Percentiles rank a stretch among this genome's conserved stretches.
Conservation (phyloP, 2,113 vertebrate species). For the Tychaedon coryphoeus region DNA sequence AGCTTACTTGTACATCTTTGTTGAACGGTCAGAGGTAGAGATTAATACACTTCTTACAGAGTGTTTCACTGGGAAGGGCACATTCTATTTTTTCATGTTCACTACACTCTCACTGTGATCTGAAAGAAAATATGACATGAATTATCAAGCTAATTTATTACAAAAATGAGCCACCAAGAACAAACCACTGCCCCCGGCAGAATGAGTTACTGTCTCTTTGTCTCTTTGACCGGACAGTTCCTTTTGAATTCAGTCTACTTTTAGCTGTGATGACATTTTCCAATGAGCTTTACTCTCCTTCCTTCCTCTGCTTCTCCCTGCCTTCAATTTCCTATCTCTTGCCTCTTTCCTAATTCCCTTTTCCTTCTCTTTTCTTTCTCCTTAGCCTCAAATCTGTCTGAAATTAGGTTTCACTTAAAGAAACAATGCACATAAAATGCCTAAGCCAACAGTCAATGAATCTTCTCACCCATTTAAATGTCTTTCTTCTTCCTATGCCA, state of each 20-base stretch:
- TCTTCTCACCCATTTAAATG: background rate
- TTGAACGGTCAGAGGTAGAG: background rate
- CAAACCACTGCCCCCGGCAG: background rate
- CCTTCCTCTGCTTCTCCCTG: background rate
- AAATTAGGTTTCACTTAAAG: background rate
- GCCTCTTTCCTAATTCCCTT: background rate
- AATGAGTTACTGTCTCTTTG: background rate
- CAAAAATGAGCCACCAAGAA: background rate
- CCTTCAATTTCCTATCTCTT: background rate
- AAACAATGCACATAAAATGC: background rate
- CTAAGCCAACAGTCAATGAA: background rate
- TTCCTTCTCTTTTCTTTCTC: background rate
- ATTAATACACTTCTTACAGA: background rate
- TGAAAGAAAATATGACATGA: background rate
- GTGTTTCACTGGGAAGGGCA: background rate
- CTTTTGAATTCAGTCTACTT: background rate
- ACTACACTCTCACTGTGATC: background rate
- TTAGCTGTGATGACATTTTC: background rate
- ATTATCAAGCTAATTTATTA: background rate
- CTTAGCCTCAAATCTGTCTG: background rate
- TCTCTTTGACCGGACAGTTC: background rate
- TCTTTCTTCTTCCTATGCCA: background rate
- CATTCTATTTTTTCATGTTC: background rate
- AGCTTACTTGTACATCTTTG: background rate
- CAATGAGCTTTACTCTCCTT: background rate